Evolutionary conservation across 1,140 invertebrate genomes (phyloP).

Genomic region (Leucophenga varia): DNA sequence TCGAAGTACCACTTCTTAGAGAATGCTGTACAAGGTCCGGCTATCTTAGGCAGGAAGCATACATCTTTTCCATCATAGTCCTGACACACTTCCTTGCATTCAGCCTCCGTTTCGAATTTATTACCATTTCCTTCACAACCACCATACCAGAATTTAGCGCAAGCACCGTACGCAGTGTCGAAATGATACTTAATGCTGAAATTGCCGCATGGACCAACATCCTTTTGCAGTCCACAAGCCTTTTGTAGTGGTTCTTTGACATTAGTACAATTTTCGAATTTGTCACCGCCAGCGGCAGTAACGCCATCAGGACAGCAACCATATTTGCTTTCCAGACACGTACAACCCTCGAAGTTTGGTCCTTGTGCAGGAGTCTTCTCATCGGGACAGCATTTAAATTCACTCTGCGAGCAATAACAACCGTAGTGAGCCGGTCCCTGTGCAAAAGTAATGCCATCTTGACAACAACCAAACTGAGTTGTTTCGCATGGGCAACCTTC

Average conservation of each 20-base stretch:
- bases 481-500: slow-evolving; percentile 83
- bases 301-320: slow-evolving; percentile 86
- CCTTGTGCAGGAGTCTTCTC: slow-evolving; percentile 72
- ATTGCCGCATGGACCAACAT: slow-evolving; percentile 77
- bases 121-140: slow-evolving; percentile 92
- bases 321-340: slow-evolving; percentile 74
- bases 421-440: slow-evolving; percentile 75
- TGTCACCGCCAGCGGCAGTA: slow-evolving; percentile 75
- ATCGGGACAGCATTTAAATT: slow-evolving; percentile 88
- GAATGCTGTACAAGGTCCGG: slow-evolving; percentile 81
- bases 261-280: slow-evolving; percentile 79
- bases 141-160: slow-evolving; percentile 92
- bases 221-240: slow-evolving; percentile 72
- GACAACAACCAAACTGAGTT: slow-evolving; percentile 90
- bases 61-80: slow-evolving; percentile 79
- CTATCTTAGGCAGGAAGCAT: slow-evolving; percentile 80
- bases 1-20: slow-evolving; percentile 86
- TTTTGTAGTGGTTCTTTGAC: slow-evolving; percentile 68
- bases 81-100: slow-evolving; percentile 85
- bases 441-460: slow-evolving; percentile 81
- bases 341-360: slow-evolving; percentile 70
- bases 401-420: slow-evolving; percentile 78
- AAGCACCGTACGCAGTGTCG: slow-evolving; percentile 84
- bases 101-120: slow-evolving; percentile 79
- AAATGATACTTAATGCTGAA: slow-evolving; percentile 89